Evolutionary conservation across 2,888 invertebrate species (phyloP), one percentile per base, ranked within the genome.

Genomic region (Lutraria lutraria): DNA sequence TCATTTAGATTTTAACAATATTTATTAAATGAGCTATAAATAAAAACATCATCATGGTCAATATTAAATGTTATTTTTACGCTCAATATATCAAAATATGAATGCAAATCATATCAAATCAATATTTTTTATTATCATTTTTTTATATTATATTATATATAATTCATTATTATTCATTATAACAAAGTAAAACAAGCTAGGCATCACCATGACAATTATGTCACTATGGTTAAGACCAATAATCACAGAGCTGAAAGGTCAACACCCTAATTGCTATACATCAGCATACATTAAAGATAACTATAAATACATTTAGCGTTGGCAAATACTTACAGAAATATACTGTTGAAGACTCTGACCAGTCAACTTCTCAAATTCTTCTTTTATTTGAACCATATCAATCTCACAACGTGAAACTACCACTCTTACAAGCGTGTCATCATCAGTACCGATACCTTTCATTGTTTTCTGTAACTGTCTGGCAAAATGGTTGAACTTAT

Each of bases 381-480:
- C 94, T 85, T 96, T 96, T 54, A 97, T 96, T 89, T 96, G 96
- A n/a, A 96, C 96, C 95, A 97, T 94, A 91, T 96, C 96, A 31
- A 96, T 95, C 91, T 96, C 96, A 94, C 96, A 96, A 31, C 96
- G 93, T 29, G 95, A 94, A 60, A 96, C 95, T 52, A 96, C 92
- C 6, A 96, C 94, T 8, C 96, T 92, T 13, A 96, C 94, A 21
- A 97, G 92, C 0, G 95, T 95, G 85, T 95, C 95, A 90, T 96
- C 96, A 88, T 96, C 96, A 8, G 96, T 96, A 0, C 96, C 96
- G 10, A 96, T 81, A 34, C 96, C 96, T 85, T 96, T 95, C 96
- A 96, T 96, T 10, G 96, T 94, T 88, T 96, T 95, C 94, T 96
- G 95, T 54, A 96, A 92, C 86, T 95, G 95, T 21, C 95, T 91